Evolutionary conservation across 2,888 invertebrate species (phyloP).

Genomic region (Isoperla grammatica): DNA sequence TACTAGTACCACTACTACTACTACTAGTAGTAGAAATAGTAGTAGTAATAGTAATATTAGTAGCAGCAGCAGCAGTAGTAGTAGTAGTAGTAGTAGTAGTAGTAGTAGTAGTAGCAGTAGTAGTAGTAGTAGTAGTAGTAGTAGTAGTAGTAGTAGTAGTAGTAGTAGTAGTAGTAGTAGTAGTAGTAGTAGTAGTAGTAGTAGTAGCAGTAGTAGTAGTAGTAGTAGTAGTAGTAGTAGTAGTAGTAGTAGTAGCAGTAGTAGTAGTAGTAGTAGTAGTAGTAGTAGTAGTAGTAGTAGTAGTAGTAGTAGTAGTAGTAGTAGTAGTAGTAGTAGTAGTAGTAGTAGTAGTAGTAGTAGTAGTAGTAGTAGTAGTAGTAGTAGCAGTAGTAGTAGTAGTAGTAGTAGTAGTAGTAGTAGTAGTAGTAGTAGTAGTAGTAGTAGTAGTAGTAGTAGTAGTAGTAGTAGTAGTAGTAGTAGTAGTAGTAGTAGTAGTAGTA

Average conservation of each 20-base stretch:
- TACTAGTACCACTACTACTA: no score
- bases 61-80: no score
- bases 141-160: slow-evolving; percentile 6
- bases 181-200: slow-evolving; percentile 6
- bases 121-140: slow-evolving; percentile 6
- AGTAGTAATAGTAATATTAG: no score
- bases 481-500: slow-evolving; percentile 6
- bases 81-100: slow-evolving; percentile 4
- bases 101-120: slow-evolving; percentile 4
- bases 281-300: slow-evolving; percentile 6
- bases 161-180: slow-evolving; percentile 6
- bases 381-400: slow-evolving; percentile 5
- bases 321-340: slow-evolving; percentile 4
- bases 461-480: slow-evolving; percentile 6
- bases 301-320: slow-evolving; percentile 6
- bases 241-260: slow-evolving; percentile 5
- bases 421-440: slow-evolving; percentile 6
- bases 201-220: slow-evolving; percentile 5
- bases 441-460: slow-evolving; percentile 6
- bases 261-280: slow-evolving; percentile 6
- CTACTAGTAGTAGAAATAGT: background rate
- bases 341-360: slow-evolving; percentile 2
- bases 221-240: slow-evolving; percentile 6
- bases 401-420: slow-evolving; percentile 6
- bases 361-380: slow-evolving; percentile 6